Percentiles rank a stretch among this genome's conserved stretches.
These are phyloP conservation scores for Pterois miles DNA, from an alignment of 2,797 vertebrate species.

Conservation along the genomic window DNA sequence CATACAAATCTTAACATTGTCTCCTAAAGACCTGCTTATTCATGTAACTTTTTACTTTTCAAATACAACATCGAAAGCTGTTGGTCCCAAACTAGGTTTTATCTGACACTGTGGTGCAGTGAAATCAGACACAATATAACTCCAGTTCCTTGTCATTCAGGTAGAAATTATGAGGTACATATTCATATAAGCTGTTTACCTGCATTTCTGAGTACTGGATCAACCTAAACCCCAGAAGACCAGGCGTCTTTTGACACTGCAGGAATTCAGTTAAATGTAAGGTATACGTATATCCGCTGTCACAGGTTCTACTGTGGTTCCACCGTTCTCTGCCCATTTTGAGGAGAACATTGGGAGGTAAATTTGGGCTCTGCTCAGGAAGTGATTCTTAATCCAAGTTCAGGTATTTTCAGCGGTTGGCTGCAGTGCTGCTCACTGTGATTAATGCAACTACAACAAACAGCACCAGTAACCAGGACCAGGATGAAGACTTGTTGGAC, in stretches of 20 bases:
- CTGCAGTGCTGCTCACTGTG: background rate
- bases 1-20: background rate
- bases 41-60: background rate
- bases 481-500: too few relatives aligned
- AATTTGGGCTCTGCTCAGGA: background rate
- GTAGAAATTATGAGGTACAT: background rate
- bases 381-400: background rate
- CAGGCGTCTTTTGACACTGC: background rate
- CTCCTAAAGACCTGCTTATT: background rate
- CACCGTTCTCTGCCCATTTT: background rate
- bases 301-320: background rate
- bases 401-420: background rate
- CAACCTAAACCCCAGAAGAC: background rate
- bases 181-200: background rate
- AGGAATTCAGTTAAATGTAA: background rate
- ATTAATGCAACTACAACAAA: too few relatives aligned
- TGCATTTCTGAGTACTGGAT: background rate
- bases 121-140: background rate
- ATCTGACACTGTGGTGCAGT: background rate
- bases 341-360: background rate
- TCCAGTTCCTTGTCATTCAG: background rate
- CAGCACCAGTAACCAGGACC: too few relatives aligned
- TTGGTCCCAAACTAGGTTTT: too few relatives aligned
- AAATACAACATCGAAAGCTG: background rate
- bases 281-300: background rate